Evolutionary conservation across 2,113 vertebrate species (phyloP).

Genomic region (Cyprinodon brontotheroides): DNA sequence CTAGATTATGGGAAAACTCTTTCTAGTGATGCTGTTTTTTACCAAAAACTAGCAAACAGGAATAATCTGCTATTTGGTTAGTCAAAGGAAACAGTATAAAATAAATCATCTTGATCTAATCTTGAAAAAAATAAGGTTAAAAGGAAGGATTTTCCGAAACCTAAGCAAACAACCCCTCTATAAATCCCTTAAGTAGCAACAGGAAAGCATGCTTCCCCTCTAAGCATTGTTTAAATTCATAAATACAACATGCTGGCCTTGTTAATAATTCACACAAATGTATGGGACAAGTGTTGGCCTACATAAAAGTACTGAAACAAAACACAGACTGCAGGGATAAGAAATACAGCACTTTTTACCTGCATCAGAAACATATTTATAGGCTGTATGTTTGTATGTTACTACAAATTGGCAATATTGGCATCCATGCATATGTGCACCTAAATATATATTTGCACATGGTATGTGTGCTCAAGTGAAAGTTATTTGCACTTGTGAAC

Average conservation of each 20-base stretch:
- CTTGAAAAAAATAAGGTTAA: background rate
- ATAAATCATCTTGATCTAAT: background rate
- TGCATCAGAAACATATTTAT: background rate
- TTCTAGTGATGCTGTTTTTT: background rate
- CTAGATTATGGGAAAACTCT: background rate
- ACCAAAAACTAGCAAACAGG: background rate
- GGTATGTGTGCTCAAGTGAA: background rate
- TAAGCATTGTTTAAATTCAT: background rate
- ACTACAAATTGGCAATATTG: background rate
- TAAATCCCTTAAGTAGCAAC: background rate
- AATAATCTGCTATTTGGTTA: background rate
- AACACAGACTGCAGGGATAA: background rate
- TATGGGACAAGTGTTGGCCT: constrained; percentile 57
- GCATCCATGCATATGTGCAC: background rate
- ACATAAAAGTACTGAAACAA: constrained; percentile 13
- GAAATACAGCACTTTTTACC: background rate
- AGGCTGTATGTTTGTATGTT: too few species aligned
- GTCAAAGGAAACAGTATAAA: background rate
- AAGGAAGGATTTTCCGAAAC: constrained; percentile 1
- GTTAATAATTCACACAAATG: constrained; percentile 59
- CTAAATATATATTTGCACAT: background rate
- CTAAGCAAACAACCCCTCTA: background rate
- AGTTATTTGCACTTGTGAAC: background rate
- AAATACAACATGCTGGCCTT: constrained; percentile 17
- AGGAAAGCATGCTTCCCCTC: constrained; percentile 5